Evolutionary conservation across 1,140 invertebrate genomes (phyloP).

Genomic region (Diuraphis noxia): DNA sequence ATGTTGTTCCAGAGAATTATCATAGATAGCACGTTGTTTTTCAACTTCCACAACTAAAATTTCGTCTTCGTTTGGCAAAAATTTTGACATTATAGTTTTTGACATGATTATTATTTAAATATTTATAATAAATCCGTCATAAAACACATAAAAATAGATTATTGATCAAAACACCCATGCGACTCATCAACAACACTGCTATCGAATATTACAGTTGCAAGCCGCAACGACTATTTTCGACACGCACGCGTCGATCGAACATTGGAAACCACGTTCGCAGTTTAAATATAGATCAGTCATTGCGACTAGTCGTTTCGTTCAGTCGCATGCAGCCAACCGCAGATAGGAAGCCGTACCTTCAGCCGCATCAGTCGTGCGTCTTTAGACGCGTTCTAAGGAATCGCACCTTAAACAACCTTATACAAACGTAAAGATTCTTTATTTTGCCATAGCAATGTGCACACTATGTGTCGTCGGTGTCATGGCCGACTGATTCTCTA

Average conservation of each 20-base stretch:
- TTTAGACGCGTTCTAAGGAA: no score
- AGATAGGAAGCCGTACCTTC: constrained; percentile 13
- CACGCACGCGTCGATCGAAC: neutral
- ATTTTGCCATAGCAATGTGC: no score
- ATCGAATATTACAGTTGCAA: neutral
- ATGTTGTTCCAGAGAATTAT: neutral
- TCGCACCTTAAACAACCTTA: no score
- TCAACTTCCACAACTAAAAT: neutral
- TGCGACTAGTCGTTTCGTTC: constrained; percentile 9
- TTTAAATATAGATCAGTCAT: neutral
- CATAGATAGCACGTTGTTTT: neutral
- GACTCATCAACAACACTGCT: neutral
- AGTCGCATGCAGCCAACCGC: neutral
- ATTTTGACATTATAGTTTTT: neutral
- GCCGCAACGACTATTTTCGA: neutral
- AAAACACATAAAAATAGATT: neutral
- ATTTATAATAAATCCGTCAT: neutral
- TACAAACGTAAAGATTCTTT: no score
- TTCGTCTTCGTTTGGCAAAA: neutral
- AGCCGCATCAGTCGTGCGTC: no score
- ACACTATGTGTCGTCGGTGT: no score
- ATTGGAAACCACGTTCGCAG: neutral
- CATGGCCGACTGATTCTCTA: no score
- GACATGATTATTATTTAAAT: neutral
- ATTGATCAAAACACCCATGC: neutral